Evolutionary conservation across 2,113 vertebrate species (phyloP).

Genomic region (Nicator chloris): DNA sequence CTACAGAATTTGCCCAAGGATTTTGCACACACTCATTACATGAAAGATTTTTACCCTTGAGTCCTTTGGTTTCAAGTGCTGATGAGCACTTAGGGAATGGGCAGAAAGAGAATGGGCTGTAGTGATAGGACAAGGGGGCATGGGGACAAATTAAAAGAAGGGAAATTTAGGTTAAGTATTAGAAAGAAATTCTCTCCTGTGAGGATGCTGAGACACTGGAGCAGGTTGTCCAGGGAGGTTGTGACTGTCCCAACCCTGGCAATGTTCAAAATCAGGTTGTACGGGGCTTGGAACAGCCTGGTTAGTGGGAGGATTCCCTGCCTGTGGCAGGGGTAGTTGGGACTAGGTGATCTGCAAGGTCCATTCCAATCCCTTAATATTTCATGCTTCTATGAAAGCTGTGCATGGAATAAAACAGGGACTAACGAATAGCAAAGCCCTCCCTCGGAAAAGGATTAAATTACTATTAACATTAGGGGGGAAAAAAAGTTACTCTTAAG

Average conservation of each 20-base stretch:
- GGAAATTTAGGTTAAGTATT: not conserved
- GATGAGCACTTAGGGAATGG: not conserved
- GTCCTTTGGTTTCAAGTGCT: not conserved
- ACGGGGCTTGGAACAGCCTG: not conserved
- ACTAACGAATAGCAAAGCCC: not conserved
- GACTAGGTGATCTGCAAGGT: not conserved
- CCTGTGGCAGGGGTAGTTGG: not conserved
- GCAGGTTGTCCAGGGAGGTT: not conserved
- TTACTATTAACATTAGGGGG: not conserved
- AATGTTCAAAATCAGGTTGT: not conserved
- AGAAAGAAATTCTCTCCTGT: not conserved
- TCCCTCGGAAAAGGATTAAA: not conserved
- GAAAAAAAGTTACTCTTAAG: not conserved
- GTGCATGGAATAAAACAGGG: not conserved
- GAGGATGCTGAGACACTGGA: not conserved
- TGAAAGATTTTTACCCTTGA: not conserved
- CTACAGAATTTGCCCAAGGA: not conserved
- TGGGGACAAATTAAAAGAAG: not conserved
- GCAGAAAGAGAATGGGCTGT: not conserved
- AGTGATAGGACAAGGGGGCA: not conserved
- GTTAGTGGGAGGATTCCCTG: not conserved
- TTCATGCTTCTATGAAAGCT: not conserved
- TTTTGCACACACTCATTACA: not conserved
- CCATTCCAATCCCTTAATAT: not conserved
- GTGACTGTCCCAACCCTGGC: not conserved